phyloP scores from a whole-genome alignment of 2,797 vertebrate species.

The Falco novaeseelandiae region DNA sequence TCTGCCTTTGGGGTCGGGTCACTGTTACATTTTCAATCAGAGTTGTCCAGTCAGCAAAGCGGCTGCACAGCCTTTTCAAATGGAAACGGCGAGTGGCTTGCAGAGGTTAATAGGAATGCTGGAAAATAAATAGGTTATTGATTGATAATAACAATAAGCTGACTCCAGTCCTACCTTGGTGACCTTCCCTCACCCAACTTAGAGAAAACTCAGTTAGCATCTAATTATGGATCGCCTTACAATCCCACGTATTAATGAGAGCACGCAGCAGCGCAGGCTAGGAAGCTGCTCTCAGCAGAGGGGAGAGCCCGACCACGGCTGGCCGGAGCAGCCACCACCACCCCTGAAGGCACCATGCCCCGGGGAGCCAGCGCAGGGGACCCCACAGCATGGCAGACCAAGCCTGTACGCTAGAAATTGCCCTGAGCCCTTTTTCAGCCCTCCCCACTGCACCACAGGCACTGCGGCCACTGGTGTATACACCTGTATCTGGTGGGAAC shows the following conservation, averaged over 20 bases:
- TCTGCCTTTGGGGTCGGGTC: constrained; percentile 73
- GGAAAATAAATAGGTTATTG: constrained; percentile 85
- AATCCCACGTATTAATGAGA: constrained; percentile 66
- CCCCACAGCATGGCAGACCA: rapidly evolving
- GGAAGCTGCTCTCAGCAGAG: not conserved
- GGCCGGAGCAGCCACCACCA: rapidly evolving
- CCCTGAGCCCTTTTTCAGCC: not conserved
- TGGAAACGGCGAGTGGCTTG: constrained; percentile 73
- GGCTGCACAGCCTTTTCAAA: constrained; percentile 67
- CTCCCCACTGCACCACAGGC: not conserved
- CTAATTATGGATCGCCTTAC: constrained; percentile 69
- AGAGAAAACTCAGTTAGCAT: constrained; percentile 78
- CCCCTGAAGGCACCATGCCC: not conserved
- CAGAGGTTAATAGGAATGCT: constrained; percentile 83
- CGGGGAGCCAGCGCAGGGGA: rapidly evolving
- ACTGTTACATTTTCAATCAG: constrained; percentile 72
- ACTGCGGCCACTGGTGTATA: too few relatives aligned
- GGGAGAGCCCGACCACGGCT: rapidly evolving
- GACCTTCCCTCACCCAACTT: constrained; percentile 75
- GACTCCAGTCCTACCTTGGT: constrained; percentile 72
- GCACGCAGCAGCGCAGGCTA: not conserved
- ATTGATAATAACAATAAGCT: constrained; percentile 83
- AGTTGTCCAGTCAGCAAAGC: constrained; percentile 80
- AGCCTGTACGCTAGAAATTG: not conserved
- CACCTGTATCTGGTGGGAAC: not conserved